Evolutionary conservation across 2,797 vertebrate species (phyloP), one percentile per base, ranked within the genome.

Genomic region (Neosilurus hyrtlii): DNA sequence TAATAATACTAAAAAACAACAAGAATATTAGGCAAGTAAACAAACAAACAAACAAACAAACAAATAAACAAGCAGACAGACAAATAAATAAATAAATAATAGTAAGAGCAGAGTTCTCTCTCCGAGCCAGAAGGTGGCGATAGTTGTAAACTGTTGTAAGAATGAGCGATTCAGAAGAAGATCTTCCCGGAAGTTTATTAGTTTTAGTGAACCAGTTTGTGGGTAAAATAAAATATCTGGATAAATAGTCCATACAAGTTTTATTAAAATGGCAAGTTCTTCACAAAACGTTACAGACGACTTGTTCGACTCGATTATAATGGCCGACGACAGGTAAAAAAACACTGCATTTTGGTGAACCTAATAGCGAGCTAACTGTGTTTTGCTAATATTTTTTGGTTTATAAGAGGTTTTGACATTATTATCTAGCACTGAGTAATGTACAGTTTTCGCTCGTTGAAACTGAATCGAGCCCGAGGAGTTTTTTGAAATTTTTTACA

Each of bases 301-400:
- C 30, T 14, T 93, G 6, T 94, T 94, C 59, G 92, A 93, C 63
- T 81, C 75, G 0, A 93, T 94, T 49, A 0, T 93, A 0, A 85
- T 93, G 87, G 91, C 91, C 3, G 93, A 94, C 62, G 87, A 94
- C 81, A 91, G 88, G 91, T 91, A 84, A 86, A 81, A 65, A n/a
- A 43, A 16, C 52, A 43, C n/a, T 43, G 5, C 9, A 10, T 49
- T 56, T 26, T 26, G 43, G 18, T 18, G 56, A 12, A 56, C 9
- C 1, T 8, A 35, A 12, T 77, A 24, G 0, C 7, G 8, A 49
- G 57, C 37, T 37, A 61, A 37, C 9, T 14, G 15, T 59, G 57
- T 43, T 59, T 75, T 18, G 51, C 37, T 52, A 52, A 24, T 16
- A 15, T 0, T 74, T 10, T 73, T 3, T 56, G 30, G 18, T 56